These are phyloP conservation scores for Nannoperca australis DNA, from an alignment of 2,797 vertebrate genomes.

Conservation along the genomic window DNA sequence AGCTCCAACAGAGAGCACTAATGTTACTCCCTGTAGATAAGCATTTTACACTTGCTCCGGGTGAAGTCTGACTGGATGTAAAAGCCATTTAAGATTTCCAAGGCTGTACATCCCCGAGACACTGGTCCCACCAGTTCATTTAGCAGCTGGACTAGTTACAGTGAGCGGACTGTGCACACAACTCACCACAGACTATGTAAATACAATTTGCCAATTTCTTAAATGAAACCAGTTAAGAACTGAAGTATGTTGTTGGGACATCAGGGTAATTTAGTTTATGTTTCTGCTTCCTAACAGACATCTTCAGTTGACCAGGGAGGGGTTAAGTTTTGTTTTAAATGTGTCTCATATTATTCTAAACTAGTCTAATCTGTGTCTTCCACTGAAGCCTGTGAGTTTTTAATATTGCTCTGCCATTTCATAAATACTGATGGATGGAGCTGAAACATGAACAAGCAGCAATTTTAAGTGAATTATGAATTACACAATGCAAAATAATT, in stretches of 20 bases:
- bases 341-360: neutral
- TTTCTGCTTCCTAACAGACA: neutral
- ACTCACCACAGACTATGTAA: neutral
- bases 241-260: neutral
- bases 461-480: neutral
- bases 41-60: neutral
- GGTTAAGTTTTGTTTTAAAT: neutral
- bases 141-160: neutral
- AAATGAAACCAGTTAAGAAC: neutral
- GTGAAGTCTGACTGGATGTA: neutral
- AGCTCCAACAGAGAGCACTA: neutral
- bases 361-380: neutral
- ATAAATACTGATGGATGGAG: neutral
- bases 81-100: neutral
- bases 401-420: neutral
- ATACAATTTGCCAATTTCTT: neutral
- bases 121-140: neutral
- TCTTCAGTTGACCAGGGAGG: neutral
- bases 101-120: neutral
- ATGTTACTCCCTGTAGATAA: neutral
- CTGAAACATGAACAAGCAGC: neutral
- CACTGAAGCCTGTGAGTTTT: neutral
- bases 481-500: neutral
- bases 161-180: neutral
- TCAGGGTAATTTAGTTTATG: neutral